Conservation (phyloP, 2,888 invertebrate species). For the Spilosoma lubricipeda region DNA sequence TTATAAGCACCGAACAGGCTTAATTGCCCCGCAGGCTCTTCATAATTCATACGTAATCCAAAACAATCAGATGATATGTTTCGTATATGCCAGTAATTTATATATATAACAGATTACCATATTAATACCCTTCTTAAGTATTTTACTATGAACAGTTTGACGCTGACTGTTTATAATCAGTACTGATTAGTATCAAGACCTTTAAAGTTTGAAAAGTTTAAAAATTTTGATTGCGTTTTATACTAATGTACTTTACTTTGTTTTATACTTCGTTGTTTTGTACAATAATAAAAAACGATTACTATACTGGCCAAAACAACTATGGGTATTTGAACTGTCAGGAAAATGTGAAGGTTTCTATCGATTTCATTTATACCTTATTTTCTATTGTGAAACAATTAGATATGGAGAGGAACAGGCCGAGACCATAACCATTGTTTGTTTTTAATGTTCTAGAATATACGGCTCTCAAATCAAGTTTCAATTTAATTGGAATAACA, state of each 20-base stretch:
- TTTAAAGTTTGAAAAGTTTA: too few relatives aligned
- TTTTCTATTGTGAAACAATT: not conserved
- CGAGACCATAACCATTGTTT: too few relatives aligned
- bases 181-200: not conserved
- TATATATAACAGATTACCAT: conserved; percentile 23
- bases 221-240: too few relatives aligned
- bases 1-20: conserved; percentile 23
- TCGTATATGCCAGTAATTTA: conserved; percentile 32
- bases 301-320: not conserved
- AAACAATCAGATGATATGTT: conserved; percentile 36
- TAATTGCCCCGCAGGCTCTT: conserved; percentile 33
- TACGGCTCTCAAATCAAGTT: too few relatives aligned
- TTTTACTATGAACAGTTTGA: not conserved
- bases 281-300: too few relatives aligned
- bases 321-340: too few relatives aligned
- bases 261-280: too few relatives aligned
- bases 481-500: not conserved
- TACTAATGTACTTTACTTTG: too few relatives aligned
- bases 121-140: not conserved
- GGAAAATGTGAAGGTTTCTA: not conserved
- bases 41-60: conserved; percentile 44
- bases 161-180: not conserved
- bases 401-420: not conserved
- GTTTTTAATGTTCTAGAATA: conserved; percentile 17
- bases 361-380: not conserved